Evolutionary conservation across 2,113 vertebrate species (phyloP).

Genomic region (Neomonachus schauinslandi): DNA sequence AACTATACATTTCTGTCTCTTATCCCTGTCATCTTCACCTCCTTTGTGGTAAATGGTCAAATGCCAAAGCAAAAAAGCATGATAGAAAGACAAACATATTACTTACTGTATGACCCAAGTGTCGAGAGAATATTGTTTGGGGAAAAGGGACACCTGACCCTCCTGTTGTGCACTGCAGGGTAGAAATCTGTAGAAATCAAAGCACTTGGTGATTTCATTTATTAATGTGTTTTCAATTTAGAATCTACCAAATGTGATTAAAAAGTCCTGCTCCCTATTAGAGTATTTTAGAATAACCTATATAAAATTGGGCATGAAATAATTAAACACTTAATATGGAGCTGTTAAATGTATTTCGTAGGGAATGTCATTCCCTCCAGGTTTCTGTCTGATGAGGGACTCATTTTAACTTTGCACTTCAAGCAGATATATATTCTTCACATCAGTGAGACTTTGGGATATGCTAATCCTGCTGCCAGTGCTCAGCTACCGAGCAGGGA

Average conservation of each 20-base stretch:
- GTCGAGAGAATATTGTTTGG: background rate
- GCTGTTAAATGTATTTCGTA: background rate
- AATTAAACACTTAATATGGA: background rate
- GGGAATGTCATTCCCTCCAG: background rate
- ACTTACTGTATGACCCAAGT: background rate
- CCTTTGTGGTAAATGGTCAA: conserved; percentile 21
- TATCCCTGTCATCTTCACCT: background rate
- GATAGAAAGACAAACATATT: background rate
- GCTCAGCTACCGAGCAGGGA: background rate
- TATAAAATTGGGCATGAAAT: background rate
- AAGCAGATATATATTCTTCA: background rate
- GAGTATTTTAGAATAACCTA: background rate
- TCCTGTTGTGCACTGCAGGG: background rate
- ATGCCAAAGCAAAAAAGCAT: background rate
- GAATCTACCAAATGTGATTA: conserved; percentile 8
- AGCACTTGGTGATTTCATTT: background rate
- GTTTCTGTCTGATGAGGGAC: background rate
- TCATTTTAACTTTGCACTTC: conserved; percentile 3
- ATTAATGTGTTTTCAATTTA: conserved; percentile 41
- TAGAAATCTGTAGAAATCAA: background rate
- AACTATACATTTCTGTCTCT: background rate
- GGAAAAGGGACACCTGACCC: background rate
- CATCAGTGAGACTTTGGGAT: background rate
- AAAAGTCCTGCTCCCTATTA: background rate
- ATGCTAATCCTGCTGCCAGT: background rate